Base-by-base conservation (phyloP, 1,140 invertebrate genomes). In the Sweltsa coloradensis region DNA sequence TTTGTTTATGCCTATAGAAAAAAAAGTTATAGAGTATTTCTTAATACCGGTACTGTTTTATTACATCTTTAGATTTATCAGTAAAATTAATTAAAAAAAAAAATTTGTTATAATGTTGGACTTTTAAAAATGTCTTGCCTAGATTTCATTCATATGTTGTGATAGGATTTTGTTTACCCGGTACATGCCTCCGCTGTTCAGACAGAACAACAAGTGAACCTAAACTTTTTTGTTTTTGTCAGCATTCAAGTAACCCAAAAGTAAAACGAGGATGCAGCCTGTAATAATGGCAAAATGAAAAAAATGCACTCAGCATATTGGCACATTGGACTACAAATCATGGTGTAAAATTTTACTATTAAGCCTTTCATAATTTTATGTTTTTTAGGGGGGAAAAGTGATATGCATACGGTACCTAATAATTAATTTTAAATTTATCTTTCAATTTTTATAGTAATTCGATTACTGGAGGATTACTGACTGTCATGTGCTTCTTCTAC, bases 401-500 rank as follows among this genome's bases (percentile, higher is more conserved):
- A 11, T 31, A 16, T 31, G 11, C 29, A 11, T 31, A 11, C 42
- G 7, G 16, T 7, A 45, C 5, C 43, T 45, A 41, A 45, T 11
- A 45, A 37, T 40, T 55, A 34, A 19, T 13, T 13, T 18, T 40
- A 40, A 34, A 45, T 37, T 46, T 9, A 19, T 39, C 23, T 36
- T 47, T 49, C 19, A 54, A 46, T 34, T 16, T 53, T 37, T 61
- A 45, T 56, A 85, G 83, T 57, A 72, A 75, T 11, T 79, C 75
- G 44, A 57, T 85, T 5, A 60, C 74, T 43, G 84, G 86, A 26
- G 85, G 84, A 2, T 22, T 84, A 2, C 52, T 90, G 18, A 67
- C 81, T 0, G 74, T 78, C 7, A 41, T 72, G 0, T 73, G 75
- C 14, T 89, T 85, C 61, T 81, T 88, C 51, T 84, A 77, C 49